Evolutionary conservation across 2,797 vertebrate species (phyloP).

Genomic region (Xenops minutus): DNA sequence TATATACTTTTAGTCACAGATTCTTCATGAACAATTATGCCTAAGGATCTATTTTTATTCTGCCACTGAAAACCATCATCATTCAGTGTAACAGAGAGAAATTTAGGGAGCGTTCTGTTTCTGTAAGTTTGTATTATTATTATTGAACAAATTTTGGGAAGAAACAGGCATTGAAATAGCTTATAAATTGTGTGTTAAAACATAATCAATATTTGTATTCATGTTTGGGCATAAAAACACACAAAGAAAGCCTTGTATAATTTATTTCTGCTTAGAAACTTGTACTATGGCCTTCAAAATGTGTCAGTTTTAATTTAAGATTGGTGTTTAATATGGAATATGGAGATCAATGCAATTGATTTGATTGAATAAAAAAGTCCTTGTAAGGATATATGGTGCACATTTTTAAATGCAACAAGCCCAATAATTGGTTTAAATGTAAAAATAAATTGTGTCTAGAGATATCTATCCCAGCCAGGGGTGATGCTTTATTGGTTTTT

Average conservation of each 20-base stretch:
- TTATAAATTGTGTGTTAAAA: slow-evolving; percentile 66
- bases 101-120: slow-evolving; percentile 9
- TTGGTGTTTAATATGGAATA: slow-evolving; percentile 72
- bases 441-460: slow-evolving; percentile 76
- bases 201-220: slow-evolving; percentile 69
- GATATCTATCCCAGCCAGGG: slow-evolving; percentile 62
- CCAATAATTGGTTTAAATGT: slow-evolving; percentile 75
- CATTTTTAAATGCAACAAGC: slow-evolving; percentile 72
- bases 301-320: slow-evolving; percentile 70
- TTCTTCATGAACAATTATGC: background rate
- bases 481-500: slow-evolving; percentile 75
- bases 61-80: background rate
- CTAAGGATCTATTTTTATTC: background rate
- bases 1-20: background rate
- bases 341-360: slow-evolving; percentile 71
- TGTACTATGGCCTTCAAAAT: slow-evolving; percentile 53
- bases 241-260: slow-evolving; percentile 43
- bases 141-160: slow-evolving; percentile 53
- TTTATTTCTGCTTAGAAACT: slow-evolving; percentile 59
- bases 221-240: slow-evolving; percentile 56
- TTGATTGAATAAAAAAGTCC: slow-evolving; percentile 71
- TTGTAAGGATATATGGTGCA: slow-evolving; percentile 68
- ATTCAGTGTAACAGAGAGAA: background rate
- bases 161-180: slow-evolving; percentile 38
- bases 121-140: slow-evolving; percentile 31